Conservation (phyloP, 1,140 invertebrate genomes). For the Colletes latitarsis region DNA sequence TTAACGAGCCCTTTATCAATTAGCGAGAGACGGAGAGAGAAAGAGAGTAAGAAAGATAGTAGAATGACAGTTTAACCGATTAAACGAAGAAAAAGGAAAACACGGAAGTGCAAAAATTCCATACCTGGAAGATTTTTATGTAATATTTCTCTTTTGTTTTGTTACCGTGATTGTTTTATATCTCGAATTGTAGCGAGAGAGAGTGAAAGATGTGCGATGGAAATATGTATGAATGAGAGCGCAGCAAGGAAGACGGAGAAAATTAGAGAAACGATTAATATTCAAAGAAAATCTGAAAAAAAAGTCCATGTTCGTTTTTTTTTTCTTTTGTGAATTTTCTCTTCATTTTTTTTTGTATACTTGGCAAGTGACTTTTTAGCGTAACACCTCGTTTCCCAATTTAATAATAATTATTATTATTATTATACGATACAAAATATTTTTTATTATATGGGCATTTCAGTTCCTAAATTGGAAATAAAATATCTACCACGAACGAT, state of each 20-base stretch:
- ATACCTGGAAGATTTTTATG: conserved; percentile 56
- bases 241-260: conserved; percentile 14
- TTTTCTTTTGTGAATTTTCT: conserved; percentile 61
- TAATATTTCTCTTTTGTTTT: conserved; percentile 61
- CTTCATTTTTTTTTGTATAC: conserved; percentile 67
- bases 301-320: conserved; percentile 58
- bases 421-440: conserved; percentile 70
- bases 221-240: conserved; percentile 12
- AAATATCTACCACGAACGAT: conserved; percentile 69
- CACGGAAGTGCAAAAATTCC: conserved; percentile 68
- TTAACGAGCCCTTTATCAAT: conserved; percentile 60
- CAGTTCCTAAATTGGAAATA: conserved; percentile 76
- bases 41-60: conserved; percentile 39
- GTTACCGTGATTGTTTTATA: conserved; percentile 62
- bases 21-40: conserved; percentile 9
- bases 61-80: conserved; percentile 27
- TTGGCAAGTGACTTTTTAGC: conserved; percentile 63
- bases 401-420: conserved; percentile 67
- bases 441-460: conserved; percentile 76
- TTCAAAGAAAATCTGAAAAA: conserved; percentile 30
- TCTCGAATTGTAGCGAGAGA: conserved; percentile 51
- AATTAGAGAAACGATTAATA: conserved; percentile 48
- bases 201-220: neutral
- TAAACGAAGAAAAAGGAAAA: conserved; percentile 31
- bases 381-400: conserved; percentile 65